Base-by-base conservation (phyloP, 1,140 invertebrate species). In the Reticulitermes speratus region DNA sequence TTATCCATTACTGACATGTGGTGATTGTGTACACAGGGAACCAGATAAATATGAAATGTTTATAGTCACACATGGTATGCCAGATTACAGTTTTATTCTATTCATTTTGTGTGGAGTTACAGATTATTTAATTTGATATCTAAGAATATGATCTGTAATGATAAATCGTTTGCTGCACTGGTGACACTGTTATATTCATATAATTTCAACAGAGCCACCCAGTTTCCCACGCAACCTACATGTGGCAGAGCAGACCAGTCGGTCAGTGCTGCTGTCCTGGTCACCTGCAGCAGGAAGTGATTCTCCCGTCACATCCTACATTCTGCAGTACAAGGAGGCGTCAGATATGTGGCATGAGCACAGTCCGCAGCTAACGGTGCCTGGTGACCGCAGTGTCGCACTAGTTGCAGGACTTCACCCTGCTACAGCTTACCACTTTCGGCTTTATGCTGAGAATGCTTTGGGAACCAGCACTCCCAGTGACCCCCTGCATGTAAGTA, bases 371-470 rank as follows among this genome's bases (percentile, higher is more conserved):
- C 91, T 93, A 88, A 88, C 92, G 69, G 90, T 93, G 86, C 90
- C 92, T 52, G 93, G 93, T 30, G 91, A 93, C 86, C 93, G 93
- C 89, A 93, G 92, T 75, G 91, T 92, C 44, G 92, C 92, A 38
- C 90, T 92, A 87, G 89, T 96, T 30, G 90, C 91, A 23, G 91
- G 92, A 32, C 90, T 96, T n/a, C 92, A 93, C 87, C 95, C 95
- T 38, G 92, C 95, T 5, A 94, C 93, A 75, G 92, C 91, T 59
- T 96, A 96, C 90, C 92, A 95, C 88, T 92, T 96, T 87, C 91
- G 95, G 38, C 90, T 96, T 16, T 92, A 93, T 90, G 95, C 95
- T 44, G 93, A 94, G 91, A 95, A 95, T 91, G 90, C 93, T 87
- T 91, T 95, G 87, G 94, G 94, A 65, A 92, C 92, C 86, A 94